Conservation (phyloP, 2,113 vertebrate genomes). For the Cyanistes caeruleus region DNA sequence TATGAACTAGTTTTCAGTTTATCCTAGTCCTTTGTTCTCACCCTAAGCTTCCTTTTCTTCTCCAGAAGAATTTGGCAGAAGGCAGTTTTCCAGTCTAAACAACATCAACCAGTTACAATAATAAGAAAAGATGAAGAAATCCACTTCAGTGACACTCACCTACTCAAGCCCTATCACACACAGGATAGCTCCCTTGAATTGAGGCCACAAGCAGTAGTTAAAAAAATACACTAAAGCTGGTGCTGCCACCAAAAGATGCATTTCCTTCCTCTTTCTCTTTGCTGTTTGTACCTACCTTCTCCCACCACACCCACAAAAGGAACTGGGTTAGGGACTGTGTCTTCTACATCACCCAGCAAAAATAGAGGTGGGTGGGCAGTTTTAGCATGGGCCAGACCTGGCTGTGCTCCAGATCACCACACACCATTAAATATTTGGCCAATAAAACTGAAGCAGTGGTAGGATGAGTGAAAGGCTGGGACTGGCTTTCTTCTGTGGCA, state of each 20-base stretch:
- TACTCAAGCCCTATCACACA: not conserved
- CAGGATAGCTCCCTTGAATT: not conserved
- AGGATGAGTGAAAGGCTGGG: not conserved
- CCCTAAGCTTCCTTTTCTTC: not conserved
- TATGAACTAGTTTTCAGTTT: not conserved
- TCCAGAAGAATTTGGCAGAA: not conserved
- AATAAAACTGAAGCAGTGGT: not conserved
- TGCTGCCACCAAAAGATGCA: not conserved
- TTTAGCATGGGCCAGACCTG: accelerated
- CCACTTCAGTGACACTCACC: not conserved
- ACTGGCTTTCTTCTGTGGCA: not conserved
- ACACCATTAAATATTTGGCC: not conserved
- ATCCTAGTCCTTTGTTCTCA: not conserved
- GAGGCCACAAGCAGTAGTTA: not conserved
- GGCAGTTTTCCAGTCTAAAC: not conserved
- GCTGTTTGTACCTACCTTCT: not conserved
- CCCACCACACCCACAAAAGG: not conserved
- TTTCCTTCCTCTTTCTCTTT: not conserved
- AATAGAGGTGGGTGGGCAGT: too few relatives aligned
- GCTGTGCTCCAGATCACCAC: not conserved
- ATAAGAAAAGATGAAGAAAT: not conserved
- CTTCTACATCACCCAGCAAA: not conserved
- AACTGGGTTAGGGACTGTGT: not conserved
- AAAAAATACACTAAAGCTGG: not conserved
- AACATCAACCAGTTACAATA: not conserved